phyloP scores from a whole-genome alignment of 1,140 invertebrate genomes.

The Pseudomyrmex gracilis region DNA sequence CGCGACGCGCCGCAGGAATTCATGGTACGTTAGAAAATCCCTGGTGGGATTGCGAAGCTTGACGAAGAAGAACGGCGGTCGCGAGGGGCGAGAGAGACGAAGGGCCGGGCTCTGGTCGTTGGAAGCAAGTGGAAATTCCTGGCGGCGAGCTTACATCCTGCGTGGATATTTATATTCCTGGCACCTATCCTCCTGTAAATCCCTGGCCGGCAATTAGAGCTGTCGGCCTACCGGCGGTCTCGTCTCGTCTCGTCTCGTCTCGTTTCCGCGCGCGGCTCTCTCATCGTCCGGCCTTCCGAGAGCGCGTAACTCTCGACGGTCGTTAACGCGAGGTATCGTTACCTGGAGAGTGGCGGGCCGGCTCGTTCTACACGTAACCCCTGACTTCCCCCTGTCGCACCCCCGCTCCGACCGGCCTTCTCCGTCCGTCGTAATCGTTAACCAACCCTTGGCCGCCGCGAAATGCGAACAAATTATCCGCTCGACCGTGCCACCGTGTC shows the following conservation, averaged over 20 bases:
- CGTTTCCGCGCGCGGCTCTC: conserved; percentile 49
- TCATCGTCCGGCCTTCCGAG: conserved; percentile 60
- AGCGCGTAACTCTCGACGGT: conserved; percentile 74
- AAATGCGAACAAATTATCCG: conserved; percentile 76
- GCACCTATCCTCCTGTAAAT: conserved; percentile 76
- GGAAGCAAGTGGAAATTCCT: conserved; percentile 57
- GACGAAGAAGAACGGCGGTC: conserved; percentile 57
- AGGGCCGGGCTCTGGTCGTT: conserved; percentile 12
- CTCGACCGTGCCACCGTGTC: conserved; percentile 4
- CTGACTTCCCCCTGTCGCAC: neutral
- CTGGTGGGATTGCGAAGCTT: conserved; percentile 58
- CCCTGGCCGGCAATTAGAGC: conserved; percentile 81
- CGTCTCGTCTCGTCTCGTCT: conserved; percentile 62
- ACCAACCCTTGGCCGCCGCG: conserved; percentile 69
- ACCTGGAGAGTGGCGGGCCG: conserved; percentile 52
- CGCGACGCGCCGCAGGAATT: conserved; percentile 52
- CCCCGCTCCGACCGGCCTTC: neutral
- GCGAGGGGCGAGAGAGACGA: conserved; percentile 34
- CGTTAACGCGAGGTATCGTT: conserved; percentile 78
- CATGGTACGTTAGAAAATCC: conserved; percentile 64
- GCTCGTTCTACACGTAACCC: conserved; percentile 47
- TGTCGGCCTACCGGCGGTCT: conserved; percentile 63
- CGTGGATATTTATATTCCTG: conserved; percentile 79
- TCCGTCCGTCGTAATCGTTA: conserved; percentile 68
- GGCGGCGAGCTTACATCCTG: conserved; percentile 45